A percentile compares a stretch with the other conserved stretches of the same genome.
These are phyloP conservation scores for Lipophrys pholis DNA, from an alignment of 2,113 vertebrate species.

Conservation along the genomic window DNA sequence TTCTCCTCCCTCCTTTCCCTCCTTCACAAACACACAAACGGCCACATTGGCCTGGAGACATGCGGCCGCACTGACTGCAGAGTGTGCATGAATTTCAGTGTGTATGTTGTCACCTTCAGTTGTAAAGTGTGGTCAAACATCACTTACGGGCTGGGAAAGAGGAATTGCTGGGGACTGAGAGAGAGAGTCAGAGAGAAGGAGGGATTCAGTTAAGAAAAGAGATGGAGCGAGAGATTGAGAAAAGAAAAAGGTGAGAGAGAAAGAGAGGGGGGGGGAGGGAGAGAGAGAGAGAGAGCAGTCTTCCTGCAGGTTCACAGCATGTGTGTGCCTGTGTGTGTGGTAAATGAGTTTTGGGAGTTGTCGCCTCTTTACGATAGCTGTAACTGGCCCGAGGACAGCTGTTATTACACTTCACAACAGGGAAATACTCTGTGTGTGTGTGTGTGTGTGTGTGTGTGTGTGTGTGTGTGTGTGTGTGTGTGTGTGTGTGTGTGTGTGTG, in stretches of 20 bases:
- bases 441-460: not conserved
- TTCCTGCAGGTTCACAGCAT: conserved; percentile 40
- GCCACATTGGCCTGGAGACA: conserved; percentile 17
- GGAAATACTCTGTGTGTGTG: conserved; percentile 61
- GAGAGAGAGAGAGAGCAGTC: conserved; percentile 14
- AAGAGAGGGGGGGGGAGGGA: conserved; percentile 11
- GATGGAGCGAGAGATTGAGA: conserved; percentile 13
- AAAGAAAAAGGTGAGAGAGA: not conserved
- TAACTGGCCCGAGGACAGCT: conserved; percentile 79
- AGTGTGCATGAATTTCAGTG: conserved; percentile 17
- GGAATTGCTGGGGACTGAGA: conserved; percentile 27
- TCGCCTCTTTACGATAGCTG: conserved; percentile 78
- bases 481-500: conserved; percentile 3
- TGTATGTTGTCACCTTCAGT: conserved; percentile 70
- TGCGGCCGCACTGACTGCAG: conserved; percentile 7
- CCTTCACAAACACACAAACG: conserved; percentile 29
- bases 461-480: conserved; percentile 12
- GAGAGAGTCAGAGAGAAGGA: conserved; percentile 19
- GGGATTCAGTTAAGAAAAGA: too few relatives aligned
- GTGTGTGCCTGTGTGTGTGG: conserved; percentile 33
- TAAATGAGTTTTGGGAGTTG: conserved; percentile 81
- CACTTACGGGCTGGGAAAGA: conserved; percentile 55
- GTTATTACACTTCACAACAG: conserved; percentile 79
- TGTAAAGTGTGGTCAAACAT: conserved; percentile 70
- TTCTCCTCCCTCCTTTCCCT: conserved; percentile 13